Evolutionary conservation across 2,113 vertebrate genomes (phyloP), one percentile per base, ranked within the genome.

Genomic region (Physeter macrocephalus): DNA sequence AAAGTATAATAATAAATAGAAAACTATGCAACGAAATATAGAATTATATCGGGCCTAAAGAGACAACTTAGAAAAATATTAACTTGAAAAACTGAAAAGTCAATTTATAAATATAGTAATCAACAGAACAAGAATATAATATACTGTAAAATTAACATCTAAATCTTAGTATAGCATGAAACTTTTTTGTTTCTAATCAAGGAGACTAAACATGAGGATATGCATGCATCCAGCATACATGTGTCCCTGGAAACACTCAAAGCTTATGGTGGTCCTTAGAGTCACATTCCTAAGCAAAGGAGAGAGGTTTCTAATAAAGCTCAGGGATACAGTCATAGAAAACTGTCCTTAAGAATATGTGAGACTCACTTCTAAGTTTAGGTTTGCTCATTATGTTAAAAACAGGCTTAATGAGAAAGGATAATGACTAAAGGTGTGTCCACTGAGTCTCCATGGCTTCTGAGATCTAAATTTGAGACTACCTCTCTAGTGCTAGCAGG

Each of bases 61-160:
- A 88, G 61, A 57, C 15, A 96, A 95, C 54, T 29, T 49, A 80
- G 88, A 88, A 94, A 92, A 89, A 84, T 25, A 87, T 10, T 94
- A 90, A 96, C 20, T 88, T 92, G 36, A 69, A 85, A 96, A 94
- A 78, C 11, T 57, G 36, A 83, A 94, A 92, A 91, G 64, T 71
- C 77, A 43, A 71, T 46, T 14, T 92, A 52, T n/a, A 71, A 87
- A 61, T 36, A 87, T 5, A 88, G 52, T 71, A 82, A 83, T 66
- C 31, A 82, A 89, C 93, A 96, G 14, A 78, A 78, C 4, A 57
- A 84, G 6, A 49, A 14, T 49, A 49, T 49, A 91, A 39, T 88
- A 18, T 11, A 94, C 88, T 62, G 14, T 18, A 96, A 94, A 87
- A 66, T 61, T 39, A 88, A 88, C 52, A 95, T 6, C 34, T 49